A percentile compares a stretch with the other conserved stretches of the same genome.
These are phyloP conservation scores for Coecobrya sp. DNA, from an alignment of 2,888 invertebrate species.

Conservation along the genomic window DNA sequence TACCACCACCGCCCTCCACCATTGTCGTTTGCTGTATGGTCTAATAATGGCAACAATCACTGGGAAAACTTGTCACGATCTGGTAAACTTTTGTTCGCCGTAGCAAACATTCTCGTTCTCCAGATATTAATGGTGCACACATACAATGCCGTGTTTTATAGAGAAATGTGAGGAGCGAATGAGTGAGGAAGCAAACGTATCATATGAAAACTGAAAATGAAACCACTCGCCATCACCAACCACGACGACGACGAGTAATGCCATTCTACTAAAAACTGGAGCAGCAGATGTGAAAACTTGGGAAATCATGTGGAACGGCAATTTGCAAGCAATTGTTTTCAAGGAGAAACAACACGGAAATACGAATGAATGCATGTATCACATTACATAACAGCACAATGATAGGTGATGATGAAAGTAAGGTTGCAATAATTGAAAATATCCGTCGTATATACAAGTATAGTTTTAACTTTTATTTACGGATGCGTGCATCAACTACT, in stretches of 20 bases:
- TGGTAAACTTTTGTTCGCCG: not conserved
- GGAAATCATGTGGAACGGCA: constrained; percentile 49
- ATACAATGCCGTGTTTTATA: not conserved
- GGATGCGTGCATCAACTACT: not conserved
- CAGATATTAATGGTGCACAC: not conserved
- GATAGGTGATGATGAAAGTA: not conserved
- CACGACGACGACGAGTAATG: not conserved
- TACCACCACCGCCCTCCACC: not conserved
- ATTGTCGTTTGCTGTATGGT: constrained; percentile 1
- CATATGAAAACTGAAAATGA: not conserved
- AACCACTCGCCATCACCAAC: constrained; percentile 14
- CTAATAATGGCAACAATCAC: constrained; percentile 41
- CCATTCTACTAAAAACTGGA: constrained; percentile 12
- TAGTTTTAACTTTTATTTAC: constrained; percentile 8
- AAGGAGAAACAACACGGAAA: not conserved
- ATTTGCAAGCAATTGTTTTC: constrained; percentile 41
- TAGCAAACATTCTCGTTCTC: not conserved
- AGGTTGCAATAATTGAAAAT: constrained; percentile 17
- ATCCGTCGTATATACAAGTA: not conserved
- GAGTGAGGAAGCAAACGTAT: constrained; percentile 20
- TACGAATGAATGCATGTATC: not conserved
- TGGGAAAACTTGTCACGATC: constrained; percentile 47
- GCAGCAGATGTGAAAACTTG: constrained; percentile 32
- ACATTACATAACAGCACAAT: not conserved
- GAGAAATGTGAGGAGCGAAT: not conserved